These are phyloP conservation scores for Neoniphon sammara DNA, from an alignment of 2,797 vertebrate genomes.

Conservation along the genomic window DNA sequence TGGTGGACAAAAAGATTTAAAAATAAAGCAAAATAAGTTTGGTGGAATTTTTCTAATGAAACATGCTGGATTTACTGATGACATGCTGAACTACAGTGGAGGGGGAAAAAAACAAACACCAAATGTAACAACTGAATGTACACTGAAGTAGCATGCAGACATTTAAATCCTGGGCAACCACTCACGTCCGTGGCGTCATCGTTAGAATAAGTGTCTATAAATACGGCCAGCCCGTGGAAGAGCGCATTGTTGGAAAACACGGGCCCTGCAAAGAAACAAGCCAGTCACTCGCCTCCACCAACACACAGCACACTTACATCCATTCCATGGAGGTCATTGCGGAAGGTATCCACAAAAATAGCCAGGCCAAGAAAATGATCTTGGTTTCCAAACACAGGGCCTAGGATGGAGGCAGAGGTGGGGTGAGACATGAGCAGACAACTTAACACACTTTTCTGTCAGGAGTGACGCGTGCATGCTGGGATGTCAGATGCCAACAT, in stretches of 20 bases:
- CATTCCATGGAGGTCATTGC: slow-evolving; percentile 86
- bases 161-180: slow-evolving; percentile 59
- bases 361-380: slow-evolving; percentile 86
- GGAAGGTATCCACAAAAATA: slow-evolving; percentile 87
- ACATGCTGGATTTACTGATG: neutral
- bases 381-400: slow-evolving; percentile 85
- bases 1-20: neutral
- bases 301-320: slow-evolving; percentile 82
- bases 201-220: slow-evolving; percentile 97
- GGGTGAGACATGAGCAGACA: slow-evolving; percentile 67
- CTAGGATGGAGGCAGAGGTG: slow-evolving; percentile 81
- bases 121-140: slow-evolving; percentile 6
- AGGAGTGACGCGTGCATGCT: slow-evolving; percentile 17
- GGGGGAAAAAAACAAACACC: slow-evolving; percentile 8
- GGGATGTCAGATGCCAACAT: slow-evolving; percentile 22
- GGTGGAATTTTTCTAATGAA: neutral
- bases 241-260: slow-evolving; percentile 95
- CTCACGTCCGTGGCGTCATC: slow-evolving; percentile 94
- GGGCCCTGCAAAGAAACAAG: slow-evolving; percentile 87
- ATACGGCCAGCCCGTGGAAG: slow-evolving; percentile 94
- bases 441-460: slow-evolving; percentile 11
- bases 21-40: slow-evolving; percentile 2
- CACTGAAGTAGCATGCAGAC: slow-evolving; percentile 52
- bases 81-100: slow-evolving; percentile 29
- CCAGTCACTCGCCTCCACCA: slow-evolving; percentile 46